Evolutionary conservation across 2,797 vertebrate species (phyloP), one percentile per base, ranked within the genome.

Genomic region (Rhinophrynus dorsalis): DNA sequence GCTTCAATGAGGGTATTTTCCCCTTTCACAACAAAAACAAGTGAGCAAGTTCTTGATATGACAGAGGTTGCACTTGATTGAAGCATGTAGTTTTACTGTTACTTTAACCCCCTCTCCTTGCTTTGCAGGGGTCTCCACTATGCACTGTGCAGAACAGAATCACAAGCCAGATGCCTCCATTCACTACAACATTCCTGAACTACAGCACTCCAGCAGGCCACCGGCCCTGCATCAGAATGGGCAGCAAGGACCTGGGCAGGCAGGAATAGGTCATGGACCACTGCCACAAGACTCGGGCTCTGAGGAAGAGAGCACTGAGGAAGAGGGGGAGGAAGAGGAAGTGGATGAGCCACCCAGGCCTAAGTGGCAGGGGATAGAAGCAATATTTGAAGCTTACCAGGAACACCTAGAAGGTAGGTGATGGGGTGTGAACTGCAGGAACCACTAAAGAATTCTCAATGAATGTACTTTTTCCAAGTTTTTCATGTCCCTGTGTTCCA

Each of bases 151-250:
- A 0, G 96, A 96, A 75, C 92, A 95, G 56, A 96, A 93, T 75
- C 95, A 97, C 82, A 92, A 92, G 21, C 85, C 93, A 1, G 96
- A 99, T 57, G 79, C 95, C 0, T 94, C 95, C 1, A 89, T 98
- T 80, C 97, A 95, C 87, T 98, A 99, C 89, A 98, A 98, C 95
- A 96, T 98, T 92, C 95, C 96, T 0, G 96, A 98, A 92, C 90
- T 98, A 61, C 95, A 96, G 85, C 85, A 91, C 3, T 76, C 90
- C 17, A 83, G 86, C n/a, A 82, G 87, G 55, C 69, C 78, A n/a
- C 67, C 75, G 0, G 59, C 48, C 10, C 57, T 84, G 18, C 87
- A 87, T 5, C 79, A 91, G 77, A 94, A 95, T 0, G 92, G 93
- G 50, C 87, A 84, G 15, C 87, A 90, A 56, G 84, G 88, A 82